Evolutionary conservation across 2,797 vertebrate species (phyloP).

Genomic region (Morus bassanus): DNA sequence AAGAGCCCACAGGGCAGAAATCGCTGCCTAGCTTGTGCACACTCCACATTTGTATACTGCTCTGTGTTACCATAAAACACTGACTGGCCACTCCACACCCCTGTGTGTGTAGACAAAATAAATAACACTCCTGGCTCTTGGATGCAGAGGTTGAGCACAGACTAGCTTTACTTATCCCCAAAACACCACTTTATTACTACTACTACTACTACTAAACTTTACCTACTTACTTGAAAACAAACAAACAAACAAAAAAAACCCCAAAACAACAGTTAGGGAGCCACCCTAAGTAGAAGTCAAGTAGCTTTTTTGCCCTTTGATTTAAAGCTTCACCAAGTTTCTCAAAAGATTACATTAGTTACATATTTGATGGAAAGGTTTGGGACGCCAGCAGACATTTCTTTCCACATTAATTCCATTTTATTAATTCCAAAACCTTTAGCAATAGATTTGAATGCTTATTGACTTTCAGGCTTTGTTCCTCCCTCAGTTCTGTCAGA

Average conservation of each 20-base stretch:
- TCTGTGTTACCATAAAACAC: neutral
- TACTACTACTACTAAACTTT: no score
- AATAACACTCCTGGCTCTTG: neutral
- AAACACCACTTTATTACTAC: neutral
- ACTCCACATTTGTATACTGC: neutral
- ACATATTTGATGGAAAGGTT: neutral
- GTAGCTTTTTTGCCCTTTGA: neutral
- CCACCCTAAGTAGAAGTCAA: neutral
- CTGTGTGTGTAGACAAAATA: neutral
- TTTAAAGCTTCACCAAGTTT: neutral
- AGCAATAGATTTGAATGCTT: neutral
- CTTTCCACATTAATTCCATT: neutral
- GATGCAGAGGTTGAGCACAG: neutral
- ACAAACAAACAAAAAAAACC: neutral
- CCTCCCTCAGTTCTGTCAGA: neutral
- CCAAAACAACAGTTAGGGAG: neutral
- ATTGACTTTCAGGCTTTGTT: neutral
- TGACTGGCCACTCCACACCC: neutral
- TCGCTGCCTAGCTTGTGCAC: neutral
- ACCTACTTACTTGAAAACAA: neutral
- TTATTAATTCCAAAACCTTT: neutral
- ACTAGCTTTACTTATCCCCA: neutral
- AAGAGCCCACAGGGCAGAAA: neutral
- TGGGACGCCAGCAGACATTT: neutral
- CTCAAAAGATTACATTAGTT: neutral